Conservation (phyloP, 2,888 invertebrate genomes). For the Tachina fera region DNA sequence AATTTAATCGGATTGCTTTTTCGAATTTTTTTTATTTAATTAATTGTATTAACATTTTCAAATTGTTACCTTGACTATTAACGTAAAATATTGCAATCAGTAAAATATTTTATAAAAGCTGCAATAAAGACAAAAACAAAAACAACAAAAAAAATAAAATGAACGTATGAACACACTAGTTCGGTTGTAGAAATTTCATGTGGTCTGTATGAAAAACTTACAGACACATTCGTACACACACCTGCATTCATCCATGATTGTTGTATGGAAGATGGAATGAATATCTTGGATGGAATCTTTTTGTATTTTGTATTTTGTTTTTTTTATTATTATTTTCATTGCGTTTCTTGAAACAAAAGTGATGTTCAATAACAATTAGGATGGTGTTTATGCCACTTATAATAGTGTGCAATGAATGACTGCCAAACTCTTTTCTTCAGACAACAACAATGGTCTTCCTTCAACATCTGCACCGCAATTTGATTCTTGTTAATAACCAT, state of each 20-base stretch:
- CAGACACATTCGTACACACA: not conserved
- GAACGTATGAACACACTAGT: not conserved
- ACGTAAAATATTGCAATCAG: constrained; percentile 65
- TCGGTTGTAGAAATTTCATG: constrained; percentile 26
- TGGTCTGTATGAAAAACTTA: constrained; percentile 5
- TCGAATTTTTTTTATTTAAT: constrained; percentile 32
- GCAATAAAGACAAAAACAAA: constrained; percentile 51
- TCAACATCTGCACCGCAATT: constrained; percentile 66
- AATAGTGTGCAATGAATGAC: constrained; percentile 71
- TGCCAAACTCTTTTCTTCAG: constrained; percentile 53
- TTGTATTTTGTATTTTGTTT: not conserved
- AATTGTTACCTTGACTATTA: constrained; percentile 67
- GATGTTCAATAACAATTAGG: constrained; percentile 72
- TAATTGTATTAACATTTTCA: constrained; percentile 64
- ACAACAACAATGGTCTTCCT: constrained; percentile 43
- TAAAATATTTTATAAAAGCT: constrained; percentile 62
- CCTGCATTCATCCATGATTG: not conserved
- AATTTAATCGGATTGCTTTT: constrained; percentile 34
- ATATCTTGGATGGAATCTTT: constrained; percentile 47
- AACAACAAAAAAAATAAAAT: constrained; percentile 31
- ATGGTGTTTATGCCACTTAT: constrained; percentile 72
- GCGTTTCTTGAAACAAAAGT: constrained; percentile 55
- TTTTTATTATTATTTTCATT: not conserved
- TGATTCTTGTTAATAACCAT: constrained; percentile 72
- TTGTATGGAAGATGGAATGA: constrained; percentile 31